Evolutionary conservation across 2,113 vertebrate genomes (phyloP).

Genomic region (Notarius lentiginosus): DNA sequence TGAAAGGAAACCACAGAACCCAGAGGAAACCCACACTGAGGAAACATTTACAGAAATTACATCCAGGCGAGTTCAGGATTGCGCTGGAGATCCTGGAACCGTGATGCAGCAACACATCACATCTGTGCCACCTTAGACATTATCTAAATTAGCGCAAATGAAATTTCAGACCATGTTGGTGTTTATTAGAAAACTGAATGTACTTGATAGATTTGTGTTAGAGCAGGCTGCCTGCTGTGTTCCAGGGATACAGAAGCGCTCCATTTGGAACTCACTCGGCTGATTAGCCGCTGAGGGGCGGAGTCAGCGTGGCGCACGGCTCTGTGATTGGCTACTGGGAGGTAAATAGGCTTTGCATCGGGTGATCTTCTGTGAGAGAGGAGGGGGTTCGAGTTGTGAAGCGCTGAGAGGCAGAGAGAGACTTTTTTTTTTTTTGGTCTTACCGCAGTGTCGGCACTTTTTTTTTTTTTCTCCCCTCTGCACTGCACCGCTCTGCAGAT

Average conservation of each 20-base stretch:
- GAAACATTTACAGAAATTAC: not conserved
- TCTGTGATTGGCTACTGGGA: slow-evolving; percentile 39
- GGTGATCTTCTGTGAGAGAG: not conserved
- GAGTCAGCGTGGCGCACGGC: not conserved
- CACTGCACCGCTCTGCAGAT: slow-evolving; percentile 68
- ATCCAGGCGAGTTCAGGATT: not conserved
- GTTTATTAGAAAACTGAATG: too few relatives aligned
- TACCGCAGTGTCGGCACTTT: slow-evolving; percentile 75
- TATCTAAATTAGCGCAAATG: not conserved
- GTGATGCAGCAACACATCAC: not conserved
- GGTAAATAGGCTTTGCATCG: slow-evolving; percentile 24
- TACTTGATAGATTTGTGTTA: not conserved
- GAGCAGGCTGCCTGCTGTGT: not conserved
- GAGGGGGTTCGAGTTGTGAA: slow-evolving; percentile 5
- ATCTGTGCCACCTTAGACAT: not conserved
- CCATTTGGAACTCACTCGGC: not conserved
- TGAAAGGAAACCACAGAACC: not conserved
- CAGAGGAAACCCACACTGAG: not conserved
- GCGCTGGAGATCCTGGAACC: not conserved
- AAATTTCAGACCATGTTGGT: not conserved
- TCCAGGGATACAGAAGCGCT: not conserved
- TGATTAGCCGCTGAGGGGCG: slow-evolving; percentile 10
- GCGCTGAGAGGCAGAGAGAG: slow-evolving; percentile 55
- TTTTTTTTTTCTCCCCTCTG: slow-evolving; percentile 35
- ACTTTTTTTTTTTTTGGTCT: slow-evolving; percentile 48